A percentile compares a stretch with the other conserved stretches of the same genome.
These are phyloP conservation scores for Desmodus rotundus DNA, from an alignment of 2,113 vertebrate species.

Conservation along the genomic window DNA sequence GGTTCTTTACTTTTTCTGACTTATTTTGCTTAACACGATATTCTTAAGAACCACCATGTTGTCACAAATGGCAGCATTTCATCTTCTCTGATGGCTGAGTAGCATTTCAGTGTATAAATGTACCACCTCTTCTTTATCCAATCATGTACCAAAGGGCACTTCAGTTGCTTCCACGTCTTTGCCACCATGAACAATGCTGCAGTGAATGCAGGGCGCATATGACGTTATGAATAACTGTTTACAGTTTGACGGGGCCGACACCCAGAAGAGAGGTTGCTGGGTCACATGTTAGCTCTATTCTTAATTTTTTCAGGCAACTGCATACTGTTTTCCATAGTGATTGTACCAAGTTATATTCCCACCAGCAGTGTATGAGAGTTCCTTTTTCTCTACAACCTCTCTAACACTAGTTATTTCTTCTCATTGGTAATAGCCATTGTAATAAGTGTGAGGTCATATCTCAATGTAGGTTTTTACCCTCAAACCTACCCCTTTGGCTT, in stretches of 20 bases:
- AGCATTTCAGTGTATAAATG: background rate
- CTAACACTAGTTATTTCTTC: background rate
- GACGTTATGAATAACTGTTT: background rate
- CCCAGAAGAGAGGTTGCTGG: background rate
- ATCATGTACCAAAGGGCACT: background rate
- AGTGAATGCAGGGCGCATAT: background rate
- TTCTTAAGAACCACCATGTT: background rate
- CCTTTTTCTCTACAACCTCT: background rate
- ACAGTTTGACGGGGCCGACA: background rate
- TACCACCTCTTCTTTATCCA: background rate
- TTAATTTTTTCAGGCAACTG: background rate
- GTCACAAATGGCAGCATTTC: background rate
- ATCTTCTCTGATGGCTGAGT: background rate
- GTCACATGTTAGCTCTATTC: background rate
- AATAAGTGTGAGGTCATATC: background rate
- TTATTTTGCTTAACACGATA: background rate
- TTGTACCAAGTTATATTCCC: background rate
- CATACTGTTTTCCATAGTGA: background rate
- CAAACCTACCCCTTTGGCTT: too few relatives aligned
- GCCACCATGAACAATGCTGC: background rate
- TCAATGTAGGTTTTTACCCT: background rate
- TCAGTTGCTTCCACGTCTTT: background rate
- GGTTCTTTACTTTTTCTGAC: too few relatives aligned
- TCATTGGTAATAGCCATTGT: background rate
- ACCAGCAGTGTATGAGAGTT: background rate